Percentiles rank a stretch among this genome's conserved stretches.
Evolutionary conservation across 2,113 vertebrate species (phyloP).

Genomic region (Procapra przewalskii): DNA sequence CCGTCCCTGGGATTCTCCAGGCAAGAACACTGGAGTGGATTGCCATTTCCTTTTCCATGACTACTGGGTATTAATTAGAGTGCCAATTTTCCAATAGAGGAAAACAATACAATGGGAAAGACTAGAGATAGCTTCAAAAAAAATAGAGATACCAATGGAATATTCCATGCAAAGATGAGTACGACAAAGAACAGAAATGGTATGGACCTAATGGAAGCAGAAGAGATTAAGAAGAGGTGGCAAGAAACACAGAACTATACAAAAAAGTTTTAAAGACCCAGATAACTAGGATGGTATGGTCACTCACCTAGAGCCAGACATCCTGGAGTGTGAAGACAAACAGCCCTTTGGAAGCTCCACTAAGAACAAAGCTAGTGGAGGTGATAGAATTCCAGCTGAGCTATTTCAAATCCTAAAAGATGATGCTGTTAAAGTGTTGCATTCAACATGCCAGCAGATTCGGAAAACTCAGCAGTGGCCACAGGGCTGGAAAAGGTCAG

Average conservation of each 20-base stretch:
- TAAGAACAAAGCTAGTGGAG: neutral
- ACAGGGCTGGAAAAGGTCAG: neutral
- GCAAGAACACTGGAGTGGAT: too few species aligned
- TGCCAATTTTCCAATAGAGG: neutral
- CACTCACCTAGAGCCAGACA: neutral
- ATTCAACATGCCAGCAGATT: neutral
- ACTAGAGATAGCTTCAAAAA: neutral
- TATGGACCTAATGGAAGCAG: neutral
- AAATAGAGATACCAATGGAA: neutral
- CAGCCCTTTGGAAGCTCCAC: neutral
- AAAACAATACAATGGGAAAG: neutral
- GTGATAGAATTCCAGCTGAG: neutral
- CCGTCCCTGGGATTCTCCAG: too few species aligned
- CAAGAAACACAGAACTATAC: neutral
- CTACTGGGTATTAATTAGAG: neutral
- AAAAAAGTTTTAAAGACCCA: neutral
- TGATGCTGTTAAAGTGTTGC: neutral
- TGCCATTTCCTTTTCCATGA: neutral
- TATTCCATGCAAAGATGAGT: neutral
- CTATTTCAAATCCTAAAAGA: neutral
- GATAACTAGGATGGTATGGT: neutral
- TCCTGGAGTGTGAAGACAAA: neutral
- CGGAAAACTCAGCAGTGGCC: neutral
- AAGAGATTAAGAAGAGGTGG: neutral
- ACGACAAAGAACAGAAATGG: neutral